A percentile compares a stretch with the other conserved stretches of the same genome.
These are phyloP conservation scores for Daphoenositta chrysoptera DNA, from an alignment of 2,113 vertebrate genomes.

Conservation along the genomic window DNA sequence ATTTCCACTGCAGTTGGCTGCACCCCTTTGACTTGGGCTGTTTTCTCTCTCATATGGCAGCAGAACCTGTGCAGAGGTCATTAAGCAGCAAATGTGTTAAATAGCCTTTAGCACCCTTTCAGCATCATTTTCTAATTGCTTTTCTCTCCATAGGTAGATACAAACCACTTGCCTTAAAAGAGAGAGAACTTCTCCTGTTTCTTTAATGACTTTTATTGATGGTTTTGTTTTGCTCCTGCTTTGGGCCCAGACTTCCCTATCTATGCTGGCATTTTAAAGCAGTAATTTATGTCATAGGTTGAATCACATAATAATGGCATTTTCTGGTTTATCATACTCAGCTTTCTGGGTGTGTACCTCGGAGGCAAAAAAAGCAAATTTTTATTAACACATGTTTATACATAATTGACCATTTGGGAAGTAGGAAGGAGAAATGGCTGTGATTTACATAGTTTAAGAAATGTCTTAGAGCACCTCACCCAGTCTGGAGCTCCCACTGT, in stretches of 20 bases:
- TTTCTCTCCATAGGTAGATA: not conserved
- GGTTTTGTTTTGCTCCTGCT: slow-evolving; percentile 1
- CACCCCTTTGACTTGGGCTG: not conserved
- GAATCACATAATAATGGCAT: slow-evolving; percentile 60
- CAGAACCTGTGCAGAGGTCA: slow-evolving; percentile 3
- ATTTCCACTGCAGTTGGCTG: not conserved
- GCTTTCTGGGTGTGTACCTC: slow-evolving; percentile 76
- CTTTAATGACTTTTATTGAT: not conserved
- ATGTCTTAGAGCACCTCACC: slow-evolving; percentile 83
- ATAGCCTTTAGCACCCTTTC: not conserved
- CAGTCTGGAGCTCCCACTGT: slow-evolving; percentile 81
- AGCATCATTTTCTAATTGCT: not conserved
- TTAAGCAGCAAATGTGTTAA: not conserved
- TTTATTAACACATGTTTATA: slow-evolving; percentile 82
- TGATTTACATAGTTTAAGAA: slow-evolving; percentile 81
- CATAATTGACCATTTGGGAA: slow-evolving; percentile 80
- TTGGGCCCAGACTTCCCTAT: slow-evolving; percentile 7
- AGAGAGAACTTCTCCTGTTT: not conserved
- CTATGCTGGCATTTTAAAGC: slow-evolving; percentile 56
- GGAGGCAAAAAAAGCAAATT: slow-evolving; percentile 76
- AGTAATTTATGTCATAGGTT: slow-evolving; percentile 73
- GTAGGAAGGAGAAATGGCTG: slow-evolving; percentile 73
- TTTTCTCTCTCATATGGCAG: not conserved
- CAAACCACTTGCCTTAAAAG: not conserved
- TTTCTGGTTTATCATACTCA: slow-evolving; percentile 69